phyloP scores from a whole-genome alignment of 2,888 invertebrate species.

The Microctonus hyperodae region DNA sequence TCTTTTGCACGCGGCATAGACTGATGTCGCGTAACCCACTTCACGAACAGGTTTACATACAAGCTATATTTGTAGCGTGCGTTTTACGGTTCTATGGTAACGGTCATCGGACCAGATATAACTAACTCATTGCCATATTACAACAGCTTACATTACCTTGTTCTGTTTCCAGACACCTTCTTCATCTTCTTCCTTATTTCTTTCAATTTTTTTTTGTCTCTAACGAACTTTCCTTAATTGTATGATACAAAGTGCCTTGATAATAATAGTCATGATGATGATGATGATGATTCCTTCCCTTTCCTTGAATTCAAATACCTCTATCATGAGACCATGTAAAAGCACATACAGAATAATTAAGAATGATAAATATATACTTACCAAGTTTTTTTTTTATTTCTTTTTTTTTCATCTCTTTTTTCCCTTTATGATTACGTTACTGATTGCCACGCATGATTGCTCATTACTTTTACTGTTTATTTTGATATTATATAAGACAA shows the following conservation, averaged over 20 bases:
- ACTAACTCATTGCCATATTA: constrained; percentile 26
- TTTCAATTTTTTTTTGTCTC: neutral
- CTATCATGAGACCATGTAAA: neutral
- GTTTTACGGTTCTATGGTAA: constrained; percentile 48
- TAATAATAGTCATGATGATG: no score
- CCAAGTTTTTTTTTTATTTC: neutral
- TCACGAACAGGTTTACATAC: constrained; percentile 58
- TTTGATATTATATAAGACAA: neutral
- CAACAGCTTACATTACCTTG: neutral
- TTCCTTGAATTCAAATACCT: neutral
- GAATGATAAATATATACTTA: neutral
- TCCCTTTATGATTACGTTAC: neutral
- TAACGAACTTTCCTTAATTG: neutral
- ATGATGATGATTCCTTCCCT: neutral
- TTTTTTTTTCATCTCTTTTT: neutral
- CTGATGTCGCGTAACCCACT: constrained; percentile 54
- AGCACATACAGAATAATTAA: neutral
- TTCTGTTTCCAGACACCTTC: constrained; percentile 2
- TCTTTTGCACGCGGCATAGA: constrained; percentile 6
- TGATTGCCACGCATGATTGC: neutral
- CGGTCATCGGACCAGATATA: constrained; percentile 52
- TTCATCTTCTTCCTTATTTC: constrained; percentile 1
- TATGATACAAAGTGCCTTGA: no score
- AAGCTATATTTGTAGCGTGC: constrained; percentile 23
- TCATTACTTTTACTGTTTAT: neutral